Percentiles rank a stretch among this genome's conserved stretches.
phyloP scores from a whole-genome alignment of 2,113 vertebrate genomes.

The Chlorodrepanis virens region DNA sequence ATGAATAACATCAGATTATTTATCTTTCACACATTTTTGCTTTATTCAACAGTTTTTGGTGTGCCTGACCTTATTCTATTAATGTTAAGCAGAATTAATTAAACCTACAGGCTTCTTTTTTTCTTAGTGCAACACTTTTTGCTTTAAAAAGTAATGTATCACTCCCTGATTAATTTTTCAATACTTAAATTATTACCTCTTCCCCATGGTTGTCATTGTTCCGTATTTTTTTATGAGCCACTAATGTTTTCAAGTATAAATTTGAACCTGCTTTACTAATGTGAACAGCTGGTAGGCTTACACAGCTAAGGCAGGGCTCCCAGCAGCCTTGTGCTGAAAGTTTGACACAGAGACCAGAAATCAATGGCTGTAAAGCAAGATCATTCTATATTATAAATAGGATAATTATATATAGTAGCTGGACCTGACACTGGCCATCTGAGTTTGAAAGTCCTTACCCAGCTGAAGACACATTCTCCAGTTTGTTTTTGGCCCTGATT shows the following conservation, averaged over 20 bases:
- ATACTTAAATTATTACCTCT: slow-evolving; percentile 68
- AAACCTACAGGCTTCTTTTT: slow-evolving; percentile 29
- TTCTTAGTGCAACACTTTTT: slow-evolving; percentile 61
- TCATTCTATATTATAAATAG: background rate
- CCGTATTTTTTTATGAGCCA: slow-evolving; percentile 67
- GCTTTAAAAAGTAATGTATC: slow-evolving; percentile 69
- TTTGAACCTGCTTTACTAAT: slow-evolving; percentile 63
- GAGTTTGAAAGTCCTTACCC: background rate
- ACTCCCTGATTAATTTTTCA: slow-evolving; percentile 71
- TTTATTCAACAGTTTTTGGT: slow-evolving; percentile 78
- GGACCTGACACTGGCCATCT: background rate
- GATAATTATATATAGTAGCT: background rate
- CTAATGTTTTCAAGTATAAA: slow-evolving; percentile 72
- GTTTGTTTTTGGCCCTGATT: background rate
- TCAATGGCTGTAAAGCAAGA: background rate
- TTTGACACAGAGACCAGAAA: background rate
- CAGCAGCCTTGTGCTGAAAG: slow-evolving; percentile 15
- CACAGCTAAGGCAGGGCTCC: background rate
- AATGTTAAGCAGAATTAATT: slow-evolving; percentile 74
- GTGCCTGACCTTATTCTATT: slow-evolving; percentile 71
- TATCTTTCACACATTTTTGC: slow-evolving; percentile 72
- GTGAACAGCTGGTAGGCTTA: slow-evolving; percentile 63
- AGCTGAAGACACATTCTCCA: background rate
- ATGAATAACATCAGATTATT: slow-evolving; percentile 68
- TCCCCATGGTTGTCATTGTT: slow-evolving; percentile 60